Evolutionary conservation across 2,113 vertebrate species (phyloP).

Genomic region (Podarcis raffonei): DNA sequence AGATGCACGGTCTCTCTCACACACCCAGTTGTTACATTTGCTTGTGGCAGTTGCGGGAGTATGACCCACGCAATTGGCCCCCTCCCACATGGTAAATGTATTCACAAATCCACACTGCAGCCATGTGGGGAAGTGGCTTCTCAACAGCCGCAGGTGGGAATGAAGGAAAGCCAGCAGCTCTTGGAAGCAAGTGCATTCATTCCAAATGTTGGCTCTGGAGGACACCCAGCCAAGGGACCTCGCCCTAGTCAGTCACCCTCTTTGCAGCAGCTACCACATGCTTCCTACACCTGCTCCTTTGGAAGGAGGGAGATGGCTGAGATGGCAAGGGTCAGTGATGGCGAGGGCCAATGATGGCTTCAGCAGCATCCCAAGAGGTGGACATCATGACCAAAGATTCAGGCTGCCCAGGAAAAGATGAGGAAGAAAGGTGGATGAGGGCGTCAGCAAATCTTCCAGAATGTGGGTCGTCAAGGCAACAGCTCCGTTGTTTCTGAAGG

Average conservation of each 20-base stretch:
- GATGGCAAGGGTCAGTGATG: not conserved
- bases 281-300: not conserved
- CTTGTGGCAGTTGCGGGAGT: too few relatives aligned
- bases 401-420: too few relatives aligned
- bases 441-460: not conserved
- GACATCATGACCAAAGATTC: not conserved
- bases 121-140: not conserved
- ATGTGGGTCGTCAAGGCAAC: not conserved
- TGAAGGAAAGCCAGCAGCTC: not conserved
- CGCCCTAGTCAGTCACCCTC: too few relatives aligned
- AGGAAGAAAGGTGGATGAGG: too few relatives aligned
- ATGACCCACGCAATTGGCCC: too few relatives aligned
- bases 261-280: not conserved
- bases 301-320: too few relatives aligned
- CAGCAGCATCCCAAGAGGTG: not conserved
- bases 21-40: too few relatives aligned
- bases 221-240: not conserved
- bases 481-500: not conserved
- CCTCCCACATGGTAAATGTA: not conserved
- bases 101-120: not conserved
- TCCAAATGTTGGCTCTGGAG: not conserved
- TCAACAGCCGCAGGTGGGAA: not conserved
- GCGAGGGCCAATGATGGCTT: not conserved
- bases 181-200: not conserved
- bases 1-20: too few relatives aligned